A percentile compares a stretch with the other conserved stretches of the same genome.
phyloP scores from a whole-genome alignment of 2,797 vertebrate species.

The Melanogrammus aeglefinus region DNA sequence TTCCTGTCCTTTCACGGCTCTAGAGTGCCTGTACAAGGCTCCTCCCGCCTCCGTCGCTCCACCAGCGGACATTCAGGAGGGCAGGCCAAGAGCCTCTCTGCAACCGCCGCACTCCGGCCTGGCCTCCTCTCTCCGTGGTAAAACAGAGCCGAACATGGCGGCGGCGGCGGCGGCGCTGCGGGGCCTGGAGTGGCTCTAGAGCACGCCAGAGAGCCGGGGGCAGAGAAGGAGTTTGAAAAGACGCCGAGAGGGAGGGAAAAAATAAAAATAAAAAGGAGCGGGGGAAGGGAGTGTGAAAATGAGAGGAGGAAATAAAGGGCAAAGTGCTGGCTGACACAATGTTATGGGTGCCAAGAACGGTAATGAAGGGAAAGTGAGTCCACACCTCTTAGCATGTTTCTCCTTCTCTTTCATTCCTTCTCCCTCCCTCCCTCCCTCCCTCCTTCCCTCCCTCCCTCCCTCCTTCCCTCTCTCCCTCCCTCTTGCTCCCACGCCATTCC shows the following conservation, averaged over 20 bases:
- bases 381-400: constrained; percentile 66
- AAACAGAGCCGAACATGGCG: too few species aligned
- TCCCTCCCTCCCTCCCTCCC: constrained; percentile 10
- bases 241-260: too few species aligned
- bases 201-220: too few species aligned
- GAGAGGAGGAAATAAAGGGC: constrained; percentile 54
- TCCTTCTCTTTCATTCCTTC: constrained; percentile 22
- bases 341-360: constrained; percentile 71
- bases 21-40: constrained; percentile 39
- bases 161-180: too few species aligned
- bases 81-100: too few species aligned
- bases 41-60: constrained; percentile 31
- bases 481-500: constrained; percentile 23
- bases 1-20: constrained; percentile 19
- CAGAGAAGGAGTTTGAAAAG: too few species aligned
- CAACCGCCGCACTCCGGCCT: too few species aligned
- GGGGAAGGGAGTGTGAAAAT: constrained; percentile 25
- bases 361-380: constrained; percentile 45
- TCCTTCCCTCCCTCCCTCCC: constrained; percentile 9
- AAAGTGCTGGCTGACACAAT: constrained; percentile 64
- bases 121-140: too few species aligned
- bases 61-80: constrained; percentile 6
- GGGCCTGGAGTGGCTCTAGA: too few species aligned
- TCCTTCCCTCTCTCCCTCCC: constrained; percentile 3
- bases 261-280: too few species aligned